Conservation (phyloP, 2,797 vertebrate species). For the Scyliorhinus canicula region DNA sequence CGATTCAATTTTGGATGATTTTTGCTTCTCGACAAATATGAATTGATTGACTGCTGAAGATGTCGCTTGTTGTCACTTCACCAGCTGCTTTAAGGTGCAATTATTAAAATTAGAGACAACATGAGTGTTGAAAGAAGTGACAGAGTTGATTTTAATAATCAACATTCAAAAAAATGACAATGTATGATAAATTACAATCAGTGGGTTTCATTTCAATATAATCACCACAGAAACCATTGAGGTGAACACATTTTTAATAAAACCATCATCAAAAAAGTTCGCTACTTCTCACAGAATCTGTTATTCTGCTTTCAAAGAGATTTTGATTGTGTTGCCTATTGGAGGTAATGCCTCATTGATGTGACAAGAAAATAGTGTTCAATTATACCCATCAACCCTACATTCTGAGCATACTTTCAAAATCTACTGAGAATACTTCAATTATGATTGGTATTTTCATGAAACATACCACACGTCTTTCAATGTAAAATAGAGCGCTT, state of each 20-base stretch:
- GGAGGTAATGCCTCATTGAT: not conserved
- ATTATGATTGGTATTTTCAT: not conserved
- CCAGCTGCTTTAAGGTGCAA: constrained; percentile 21
- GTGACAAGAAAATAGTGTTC: not conserved
- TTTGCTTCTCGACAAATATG: not conserved
- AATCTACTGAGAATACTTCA: not conserved
- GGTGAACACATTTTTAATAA: not conserved
- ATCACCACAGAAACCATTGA: not conserved
- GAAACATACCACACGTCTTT: not conserved
- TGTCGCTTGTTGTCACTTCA: not conserved
- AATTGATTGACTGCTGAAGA: constrained; percentile 4
- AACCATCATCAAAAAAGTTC: not conserved
- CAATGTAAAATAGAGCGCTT: not conserved
- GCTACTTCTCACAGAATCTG: not conserved
- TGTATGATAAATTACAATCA: constrained; percentile 28
- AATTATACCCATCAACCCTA: not conserved
- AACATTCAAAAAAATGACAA: not conserved
- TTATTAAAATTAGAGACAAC: not conserved
- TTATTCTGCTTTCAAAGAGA: not conserved
- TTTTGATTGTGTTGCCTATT: not conserved
- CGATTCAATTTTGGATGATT: not conserved
- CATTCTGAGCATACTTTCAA: not conserved
- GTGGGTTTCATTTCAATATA: not conserved
- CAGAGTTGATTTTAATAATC: not conserved
- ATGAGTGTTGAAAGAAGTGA: not conserved